Percentiles rank a stretch among this genome's conserved stretches.
These are phyloP conservation scores for Myripristis murdjan DNA, from an alignment of 2,797 vertebrate genomes.

Conservation along the genomic window DNA sequence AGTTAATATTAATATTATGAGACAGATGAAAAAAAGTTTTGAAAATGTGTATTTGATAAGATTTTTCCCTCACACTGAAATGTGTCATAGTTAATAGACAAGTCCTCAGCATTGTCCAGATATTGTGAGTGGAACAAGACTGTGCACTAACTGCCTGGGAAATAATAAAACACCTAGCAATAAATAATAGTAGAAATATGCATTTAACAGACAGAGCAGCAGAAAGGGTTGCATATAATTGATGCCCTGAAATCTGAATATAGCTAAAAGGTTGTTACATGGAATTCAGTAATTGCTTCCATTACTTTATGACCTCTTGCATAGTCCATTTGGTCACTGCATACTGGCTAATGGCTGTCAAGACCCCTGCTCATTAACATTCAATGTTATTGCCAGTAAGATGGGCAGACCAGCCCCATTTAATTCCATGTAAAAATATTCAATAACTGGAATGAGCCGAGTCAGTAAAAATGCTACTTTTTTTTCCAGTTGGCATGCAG, in stretches of 20 bases:
- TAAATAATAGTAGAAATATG: conserved; percentile 22
- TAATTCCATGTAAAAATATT: not conserved
- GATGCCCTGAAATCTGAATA: conserved; percentile 13
- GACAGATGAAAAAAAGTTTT: not conserved
- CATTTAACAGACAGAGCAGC: not conserved
- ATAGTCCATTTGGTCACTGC: conserved; percentile 4
- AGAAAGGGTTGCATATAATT: conserved; percentile 7
- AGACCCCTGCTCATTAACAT: conserved; percentile 1
- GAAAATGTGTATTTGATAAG: not conserved
- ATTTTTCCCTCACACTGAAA: conserved; percentile 4
- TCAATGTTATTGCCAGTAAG: not conserved
- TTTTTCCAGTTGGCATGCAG: not conserved
- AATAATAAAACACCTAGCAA: conserved; percentile 46
- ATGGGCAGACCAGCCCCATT: not conserved
- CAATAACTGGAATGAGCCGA: not conserved
- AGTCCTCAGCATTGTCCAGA: conserved; percentile 15
- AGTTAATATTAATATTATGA: too few species aligned
- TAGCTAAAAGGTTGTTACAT: conserved; percentile 7
- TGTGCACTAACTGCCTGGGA: conserved; percentile 38
- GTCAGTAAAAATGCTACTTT: not conserved
- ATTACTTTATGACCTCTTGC: not conserved
- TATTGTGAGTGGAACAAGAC: conserved; percentile 40
- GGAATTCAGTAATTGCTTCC: not conserved
- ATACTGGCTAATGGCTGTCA: conserved; percentile 1
- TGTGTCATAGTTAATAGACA: not conserved